These are phyloP conservation scores for Xiphophorus couchianus DNA, from an alignment of 2,113 vertebrate genomes.

Conservation along the genomic window DNA sequence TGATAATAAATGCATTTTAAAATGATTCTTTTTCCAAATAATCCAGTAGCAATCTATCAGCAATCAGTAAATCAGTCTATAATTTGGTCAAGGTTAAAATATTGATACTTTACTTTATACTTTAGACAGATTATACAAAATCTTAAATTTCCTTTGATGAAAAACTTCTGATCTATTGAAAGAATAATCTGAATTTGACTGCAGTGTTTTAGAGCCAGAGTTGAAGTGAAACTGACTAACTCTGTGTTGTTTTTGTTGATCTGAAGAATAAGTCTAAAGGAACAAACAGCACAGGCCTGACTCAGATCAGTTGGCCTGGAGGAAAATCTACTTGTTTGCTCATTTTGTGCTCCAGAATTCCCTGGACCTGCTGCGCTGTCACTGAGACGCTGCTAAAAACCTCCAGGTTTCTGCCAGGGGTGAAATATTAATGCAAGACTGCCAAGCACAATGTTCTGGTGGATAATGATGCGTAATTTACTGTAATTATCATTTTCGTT, in stretches of 20 bases:
- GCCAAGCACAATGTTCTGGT: slow-evolving; percentile 11
- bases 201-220: no score
- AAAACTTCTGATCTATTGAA: no score
- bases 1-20: no score
- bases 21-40: no score
- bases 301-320: not conserved
- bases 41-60: no score
- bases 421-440: slow-evolving; percentile 15
- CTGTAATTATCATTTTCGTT: slow-evolving; percentile 46
- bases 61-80: no score
- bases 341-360: not conserved
- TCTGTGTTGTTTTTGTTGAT: not conserved
- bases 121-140: no score
- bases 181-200: no score
- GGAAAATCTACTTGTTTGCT: not conserved
- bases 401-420: not conserved
- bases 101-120: no score
- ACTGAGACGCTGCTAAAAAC: slow-evolving; percentile 2
- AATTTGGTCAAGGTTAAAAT: no score
- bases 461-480: slow-evolving; percentile 57
- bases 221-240: no score
- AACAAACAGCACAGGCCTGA: not conserved
- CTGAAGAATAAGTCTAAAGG: not conserved
- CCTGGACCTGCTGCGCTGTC: slow-evolving; percentile 17
- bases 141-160: no score